Percentiles rank a stretch among this genome's conserved stretches.
Evolutionary conservation across 2,113 vertebrate genomes (phyloP).

Genomic region (Pseudorectes ferrugineus): DNA sequence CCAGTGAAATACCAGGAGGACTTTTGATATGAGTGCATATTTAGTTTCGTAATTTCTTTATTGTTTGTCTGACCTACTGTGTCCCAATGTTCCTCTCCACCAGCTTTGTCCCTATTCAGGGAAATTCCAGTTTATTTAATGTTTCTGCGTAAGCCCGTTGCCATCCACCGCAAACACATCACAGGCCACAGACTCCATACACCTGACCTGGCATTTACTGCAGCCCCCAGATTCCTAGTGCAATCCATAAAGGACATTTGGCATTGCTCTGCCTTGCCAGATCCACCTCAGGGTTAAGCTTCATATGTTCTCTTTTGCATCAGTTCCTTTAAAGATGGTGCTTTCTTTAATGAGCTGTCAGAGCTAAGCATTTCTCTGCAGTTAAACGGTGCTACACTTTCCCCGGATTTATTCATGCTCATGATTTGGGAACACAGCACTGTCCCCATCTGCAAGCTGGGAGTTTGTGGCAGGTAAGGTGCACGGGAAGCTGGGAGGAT

Average conservation of each 20-base stretch:
- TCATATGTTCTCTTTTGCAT: slow-evolving; percentile 69
- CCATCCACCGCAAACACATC: background rate
- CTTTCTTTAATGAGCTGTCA: slow-evolving; percentile 67
- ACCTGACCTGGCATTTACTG: slow-evolving; percentile 55
- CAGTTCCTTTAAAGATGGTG: slow-evolving; percentile 64
- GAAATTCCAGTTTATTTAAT: background rate
- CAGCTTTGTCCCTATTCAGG: background rate
- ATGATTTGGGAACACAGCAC: background rate
- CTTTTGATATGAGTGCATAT: background rate
- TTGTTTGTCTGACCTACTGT: background rate
- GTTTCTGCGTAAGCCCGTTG: background rate
- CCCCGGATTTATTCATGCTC: background rate
- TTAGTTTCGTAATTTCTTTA: background rate
- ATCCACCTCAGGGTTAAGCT: slow-evolving; percentile 60
- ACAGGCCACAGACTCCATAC: slow-evolving; percentile 3
- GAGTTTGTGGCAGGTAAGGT: background rate
- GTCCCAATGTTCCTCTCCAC: background rate
- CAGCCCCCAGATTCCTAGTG: background rate
- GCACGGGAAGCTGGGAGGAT: background rate
- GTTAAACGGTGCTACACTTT: background rate
- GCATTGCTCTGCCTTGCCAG: slow-evolving; percentile 55
- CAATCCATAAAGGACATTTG: slow-evolving; percentile 60
- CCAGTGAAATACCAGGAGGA: background rate
- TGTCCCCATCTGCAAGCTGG: background rate
- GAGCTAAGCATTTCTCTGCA: slow-evolving; percentile 28